Conservation (phyloP, 2,888 invertebrate genomes). For the Lomographa bimaculata region DNA sequence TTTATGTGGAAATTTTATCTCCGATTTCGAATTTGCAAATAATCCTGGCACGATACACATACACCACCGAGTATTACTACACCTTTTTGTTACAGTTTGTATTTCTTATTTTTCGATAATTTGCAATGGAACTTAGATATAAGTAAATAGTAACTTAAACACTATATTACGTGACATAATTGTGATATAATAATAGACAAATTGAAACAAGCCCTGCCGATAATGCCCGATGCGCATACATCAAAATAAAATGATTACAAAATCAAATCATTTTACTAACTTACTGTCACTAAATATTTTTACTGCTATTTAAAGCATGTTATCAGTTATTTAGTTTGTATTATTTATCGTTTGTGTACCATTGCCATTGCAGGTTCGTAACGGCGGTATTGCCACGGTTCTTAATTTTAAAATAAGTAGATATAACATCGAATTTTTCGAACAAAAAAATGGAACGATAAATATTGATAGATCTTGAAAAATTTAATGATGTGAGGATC, state of each 20-base stretch:
- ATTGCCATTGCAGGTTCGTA: conserved; percentile 2
- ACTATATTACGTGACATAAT: conserved; percentile 22
- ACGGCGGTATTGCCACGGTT: conserved; percentile 9
- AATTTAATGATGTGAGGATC: conserved; percentile 43
- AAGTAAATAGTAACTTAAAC: conserved; percentile 1
- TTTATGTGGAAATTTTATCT: too few relatives aligned
- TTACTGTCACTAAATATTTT: too few relatives aligned
- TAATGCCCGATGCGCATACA: too few relatives aligned
- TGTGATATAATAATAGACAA: conserved; percentile 22
- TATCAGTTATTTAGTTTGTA: conserved; percentile 21
- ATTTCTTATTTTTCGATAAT: too few relatives aligned
- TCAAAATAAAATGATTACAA: too few relatives aligned
- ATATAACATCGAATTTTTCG: conserved; percentile 21
- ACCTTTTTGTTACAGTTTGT: too few relatives aligned
- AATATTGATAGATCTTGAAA: conserved; percentile 27
- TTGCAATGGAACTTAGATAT: background rate
- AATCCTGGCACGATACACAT: too few relatives aligned
- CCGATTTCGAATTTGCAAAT: too few relatives aligned
- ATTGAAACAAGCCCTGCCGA: too few relatives aligned
- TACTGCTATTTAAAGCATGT: conserved; percentile 8
- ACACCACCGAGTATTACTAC: too few relatives aligned
- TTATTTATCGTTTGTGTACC: conserved; percentile 13
- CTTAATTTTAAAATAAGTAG: conserved; percentile 18
- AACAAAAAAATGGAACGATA: conserved; percentile 24
- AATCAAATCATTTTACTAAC: too few relatives aligned